Conservation (phyloP, 1,140 invertebrate species). For the Drosophila tsacasi region DNA sequence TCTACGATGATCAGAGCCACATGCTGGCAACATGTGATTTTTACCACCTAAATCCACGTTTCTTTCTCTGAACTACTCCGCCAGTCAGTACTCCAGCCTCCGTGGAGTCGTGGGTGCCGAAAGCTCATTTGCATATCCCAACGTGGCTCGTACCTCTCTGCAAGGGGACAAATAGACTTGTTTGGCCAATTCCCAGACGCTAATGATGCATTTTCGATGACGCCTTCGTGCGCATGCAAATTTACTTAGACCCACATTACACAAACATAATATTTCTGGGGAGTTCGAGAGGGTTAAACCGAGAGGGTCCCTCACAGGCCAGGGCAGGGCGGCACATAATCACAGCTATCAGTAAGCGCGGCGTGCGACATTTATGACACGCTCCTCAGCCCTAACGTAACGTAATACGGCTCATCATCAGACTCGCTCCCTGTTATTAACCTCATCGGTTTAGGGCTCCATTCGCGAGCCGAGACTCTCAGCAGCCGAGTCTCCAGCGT, state of each 20-base stretch:
- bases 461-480: constrained; percentile 53
- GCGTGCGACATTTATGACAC: constrained; percentile 79
- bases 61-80: background rate
- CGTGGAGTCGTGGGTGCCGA: constrained; percentile 26
- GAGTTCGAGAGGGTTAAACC: background rate
- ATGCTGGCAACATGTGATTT: constrained; percentile 74
- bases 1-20: constrained; percentile 58
- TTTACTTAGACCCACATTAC: constrained; percentile 51
- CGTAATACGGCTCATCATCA: constrained; percentile 79
- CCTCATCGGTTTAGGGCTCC: constrained; percentile 71
- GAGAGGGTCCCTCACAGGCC: background rate
- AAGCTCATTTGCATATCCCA: constrained; percentile 67
- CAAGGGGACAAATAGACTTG: constrained; percentile 76
- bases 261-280: constrained; percentile 18
- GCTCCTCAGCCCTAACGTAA: constrained; percentile 59
- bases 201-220: constrained; percentile 82
- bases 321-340: constrained; percentile 45
- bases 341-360: constrained; percentile 74
- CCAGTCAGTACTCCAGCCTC: constrained; percentile 10
- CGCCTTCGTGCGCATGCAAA: constrained; percentile 72
- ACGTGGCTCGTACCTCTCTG: constrained; percentile 57
- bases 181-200: constrained; percentile 78
- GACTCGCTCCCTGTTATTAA: constrained; percentile 53
- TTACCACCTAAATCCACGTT: constrained; percentile 17
- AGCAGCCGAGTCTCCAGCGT: constrained; percentile 29